These are phyloP conservation scores for Gobio gobio DNA, from an alignment of 2,113 vertebrate genomes.

Conservation along the genomic window DNA sequence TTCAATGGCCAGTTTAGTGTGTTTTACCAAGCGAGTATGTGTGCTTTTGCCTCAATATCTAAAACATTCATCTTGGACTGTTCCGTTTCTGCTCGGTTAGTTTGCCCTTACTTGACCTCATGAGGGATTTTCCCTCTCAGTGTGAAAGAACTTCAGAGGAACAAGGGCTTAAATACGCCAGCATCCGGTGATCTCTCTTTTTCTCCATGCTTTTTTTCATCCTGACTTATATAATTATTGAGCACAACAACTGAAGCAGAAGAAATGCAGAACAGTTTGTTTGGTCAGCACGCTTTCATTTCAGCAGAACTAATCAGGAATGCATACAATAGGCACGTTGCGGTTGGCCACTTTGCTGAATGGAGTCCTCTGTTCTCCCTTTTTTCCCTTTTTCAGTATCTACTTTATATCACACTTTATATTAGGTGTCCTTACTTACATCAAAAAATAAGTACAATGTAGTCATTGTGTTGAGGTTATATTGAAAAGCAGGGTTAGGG, in stretches of 20 bases:
- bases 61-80: background rate
- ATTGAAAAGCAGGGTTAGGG: no score
- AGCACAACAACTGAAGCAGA: background rate
- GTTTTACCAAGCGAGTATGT: background rate
- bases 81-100: background rate
- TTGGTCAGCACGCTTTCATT: slow-evolving; percentile 6
- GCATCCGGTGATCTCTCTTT: background rate
- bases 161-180: background rate
- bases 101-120: background rate
- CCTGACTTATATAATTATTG: background rate
- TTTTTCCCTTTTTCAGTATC: background rate
- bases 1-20: background rate
- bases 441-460: no score
- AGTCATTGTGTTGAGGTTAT: no score
- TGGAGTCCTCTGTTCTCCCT: background rate
- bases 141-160: background rate
- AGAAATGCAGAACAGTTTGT: slow-evolving; percentile 10
- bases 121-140: background rate
- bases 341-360: background rate
- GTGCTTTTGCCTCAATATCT: background rate
- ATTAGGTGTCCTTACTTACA: no score
- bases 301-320: background rate
- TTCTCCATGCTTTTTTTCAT: background rate
- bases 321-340: background rate
- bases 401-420: no score